These are phyloP conservation scores for Aporophyla lueneburgensis DNA, from an alignment of 2,888 invertebrate species.

Conservation along the genomic window DNA sequence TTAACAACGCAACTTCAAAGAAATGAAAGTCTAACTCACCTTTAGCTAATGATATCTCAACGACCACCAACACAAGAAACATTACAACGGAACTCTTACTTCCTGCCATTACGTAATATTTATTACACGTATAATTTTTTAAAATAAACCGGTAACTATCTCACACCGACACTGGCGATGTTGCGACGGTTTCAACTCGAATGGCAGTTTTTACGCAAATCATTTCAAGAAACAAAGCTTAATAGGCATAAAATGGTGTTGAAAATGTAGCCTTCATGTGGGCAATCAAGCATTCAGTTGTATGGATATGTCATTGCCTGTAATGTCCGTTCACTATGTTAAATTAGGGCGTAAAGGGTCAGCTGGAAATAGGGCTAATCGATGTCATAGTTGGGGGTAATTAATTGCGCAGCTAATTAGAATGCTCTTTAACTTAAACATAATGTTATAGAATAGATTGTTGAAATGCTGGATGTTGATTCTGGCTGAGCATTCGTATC, in stretches of 20 bases:
- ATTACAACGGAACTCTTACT: slow-evolving; percentile 52
- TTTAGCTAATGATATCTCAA: slow-evolving; percentile 54
- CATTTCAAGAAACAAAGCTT: slow-evolving; percentile 62
- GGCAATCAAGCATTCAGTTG: slow-evolving; percentile 57
- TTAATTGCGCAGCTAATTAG: slow-evolving; percentile 23
- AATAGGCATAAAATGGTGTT: slow-evolving; percentile 59
- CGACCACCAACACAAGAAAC: slow-evolving; percentile 45
- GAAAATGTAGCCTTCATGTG: slow-evolving; percentile 62
- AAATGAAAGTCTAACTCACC: slow-evolving; percentile 62
- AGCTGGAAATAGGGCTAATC: slow-evolving; percentile 12
- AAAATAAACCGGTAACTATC: slow-evolving; percentile 42
- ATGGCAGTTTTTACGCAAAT: slow-evolving; percentile 67
- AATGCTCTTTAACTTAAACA: neutral
- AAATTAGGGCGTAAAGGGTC: slow-evolving; percentile 29
- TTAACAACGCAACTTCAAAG: slow-evolving; percentile 8
- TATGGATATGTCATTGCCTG: slow-evolving; percentile 51
- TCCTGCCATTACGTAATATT: slow-evolving; percentile 59
- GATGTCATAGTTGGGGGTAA: slow-evolving; percentile 14
- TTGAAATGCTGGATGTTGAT: neutral
- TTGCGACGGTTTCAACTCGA: slow-evolving; percentile 63
- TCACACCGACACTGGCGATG: slow-evolving; percentile 55
- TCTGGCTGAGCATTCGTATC: neutral
- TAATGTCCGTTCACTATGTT: slow-evolving; percentile 23
- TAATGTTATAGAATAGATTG: neutral
- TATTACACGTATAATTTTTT: slow-evolving; percentile 31